These are phyloP conservation scores for Netelia virgata DNA, from an alignment of 2,888 invertebrate species.

Conservation along the genomic window DNA sequence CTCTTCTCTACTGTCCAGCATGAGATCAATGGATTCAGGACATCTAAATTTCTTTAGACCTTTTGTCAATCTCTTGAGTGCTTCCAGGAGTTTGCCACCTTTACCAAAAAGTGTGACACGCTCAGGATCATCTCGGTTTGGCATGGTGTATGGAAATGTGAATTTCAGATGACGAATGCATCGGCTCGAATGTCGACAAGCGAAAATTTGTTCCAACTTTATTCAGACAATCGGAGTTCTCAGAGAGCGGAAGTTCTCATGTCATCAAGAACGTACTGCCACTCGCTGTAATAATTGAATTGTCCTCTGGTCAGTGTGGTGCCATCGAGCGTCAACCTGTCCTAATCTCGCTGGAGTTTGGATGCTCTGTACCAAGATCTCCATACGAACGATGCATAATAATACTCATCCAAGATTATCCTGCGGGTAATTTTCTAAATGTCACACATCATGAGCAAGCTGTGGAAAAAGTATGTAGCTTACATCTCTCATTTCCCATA, in stretches of 20 bases:
- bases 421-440: too few relatives aligned
- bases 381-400: conserved; percentile 91
- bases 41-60: too few relatives aligned
- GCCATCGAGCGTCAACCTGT: conserved; percentile 91
- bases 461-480: too few relatives aligned
- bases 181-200: conserved; percentile 90
- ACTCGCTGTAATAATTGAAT: conserved; percentile 93
- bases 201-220: conserved; percentile 89
- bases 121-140: conserved; percentile 88
- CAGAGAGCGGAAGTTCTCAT: conserved; percentile 88
- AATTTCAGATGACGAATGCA: conserved; percentile 89
- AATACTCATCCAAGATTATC: conserved; percentile 88
- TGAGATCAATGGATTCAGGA: too few relatives aligned
- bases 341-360: conserved; percentile 91
- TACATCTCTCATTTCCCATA: too few relatives aligned
- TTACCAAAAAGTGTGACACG: conserved; percentile 91
- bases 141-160: conserved; percentile 92
- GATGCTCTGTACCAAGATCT: conserved; percentile 89
- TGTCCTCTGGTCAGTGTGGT: conserved; percentile 90
- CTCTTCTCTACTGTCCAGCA: too few relatives aligned
- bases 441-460: too few relatives aligned
- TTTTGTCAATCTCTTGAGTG: conserved; percentile 89
- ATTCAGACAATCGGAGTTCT: conserved; percentile 89
- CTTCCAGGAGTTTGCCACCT: conserved; percentile 89
- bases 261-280: conserved; percentile 92